Evolutionary conservation across 2,797 vertebrate genomes (phyloP).

Genomic region (Esox masquinongy): DNA sequence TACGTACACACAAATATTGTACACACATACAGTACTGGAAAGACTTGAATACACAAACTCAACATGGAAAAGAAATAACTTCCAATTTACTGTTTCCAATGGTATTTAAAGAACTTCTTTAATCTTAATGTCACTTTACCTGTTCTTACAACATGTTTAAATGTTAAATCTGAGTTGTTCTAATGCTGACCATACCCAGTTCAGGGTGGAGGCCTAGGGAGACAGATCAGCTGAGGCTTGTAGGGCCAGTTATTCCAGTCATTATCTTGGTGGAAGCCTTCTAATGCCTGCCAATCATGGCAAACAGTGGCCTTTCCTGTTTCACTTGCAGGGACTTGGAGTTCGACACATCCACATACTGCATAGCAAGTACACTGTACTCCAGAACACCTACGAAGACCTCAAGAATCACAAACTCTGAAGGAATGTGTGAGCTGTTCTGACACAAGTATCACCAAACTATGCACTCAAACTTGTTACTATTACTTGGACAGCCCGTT

Average conservation of each 20-base stretch:
- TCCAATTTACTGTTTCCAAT: neutral
- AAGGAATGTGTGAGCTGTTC: conserved; percentile 15
- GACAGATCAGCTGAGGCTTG: conserved; percentile 7
- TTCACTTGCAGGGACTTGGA: neutral
- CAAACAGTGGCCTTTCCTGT: conserved; percentile 13
- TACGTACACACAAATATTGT: neutral
- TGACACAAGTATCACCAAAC: neutral
- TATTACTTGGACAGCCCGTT: neutral
- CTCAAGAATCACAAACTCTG: conserved; percentile 2
- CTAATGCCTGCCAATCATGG: neutral
- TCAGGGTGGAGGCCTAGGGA: neutral
- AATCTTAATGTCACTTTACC: neutral
- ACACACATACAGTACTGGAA: conserved; percentile 3
- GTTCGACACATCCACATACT: neutral
- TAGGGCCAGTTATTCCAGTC: conserved; percentile 19
- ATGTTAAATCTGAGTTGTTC: neutral
- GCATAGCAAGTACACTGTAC: neutral
- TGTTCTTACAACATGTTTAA: neutral
- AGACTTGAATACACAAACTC: neutral
- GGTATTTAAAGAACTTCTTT: neutral
- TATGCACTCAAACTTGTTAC: neutral
- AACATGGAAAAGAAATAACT: neutral
- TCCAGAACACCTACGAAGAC: neutral
- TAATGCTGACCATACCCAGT: neutral
- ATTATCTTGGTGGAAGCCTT: neutral